Evolutionary conservation across 2,888 invertebrate species (phyloP).

Genomic region (Drosophila subquinaria): DNA sequence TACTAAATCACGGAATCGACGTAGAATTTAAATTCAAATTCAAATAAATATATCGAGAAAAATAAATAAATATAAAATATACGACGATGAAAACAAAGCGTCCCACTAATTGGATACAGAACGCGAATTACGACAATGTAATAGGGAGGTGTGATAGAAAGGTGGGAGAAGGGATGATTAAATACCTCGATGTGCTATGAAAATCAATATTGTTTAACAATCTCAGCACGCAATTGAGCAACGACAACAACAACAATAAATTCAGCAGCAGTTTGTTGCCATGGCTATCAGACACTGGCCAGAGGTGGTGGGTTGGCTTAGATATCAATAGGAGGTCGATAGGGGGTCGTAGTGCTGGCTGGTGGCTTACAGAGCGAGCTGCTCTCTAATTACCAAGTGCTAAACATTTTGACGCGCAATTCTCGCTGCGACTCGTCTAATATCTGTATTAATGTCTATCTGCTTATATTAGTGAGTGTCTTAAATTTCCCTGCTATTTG

Average conservation of each 20-base stretch:
- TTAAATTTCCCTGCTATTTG: background rate
- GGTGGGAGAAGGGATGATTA: conserved; percentile 44
- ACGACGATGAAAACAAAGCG: conserved; percentile 21
- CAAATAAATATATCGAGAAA: conserved; percentile 26
- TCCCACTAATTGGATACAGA: conserved; percentile 64
- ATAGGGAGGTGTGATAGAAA: background rate
- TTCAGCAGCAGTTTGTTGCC: conserved; percentile 46
- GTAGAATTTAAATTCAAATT: conserved; percentile 40
- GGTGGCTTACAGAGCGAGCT: conserved; percentile 19
- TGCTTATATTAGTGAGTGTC: conserved; percentile 12
- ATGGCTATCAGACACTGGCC: conserved; percentile 29
- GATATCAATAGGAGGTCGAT: conserved; percentile 5
- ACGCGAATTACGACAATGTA: conserved; percentile 29
- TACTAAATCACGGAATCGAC: conserved; percentile 31
- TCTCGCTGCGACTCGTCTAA: conserved; percentile 24
- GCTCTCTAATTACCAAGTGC: conserved; percentile 68
- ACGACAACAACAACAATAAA: background rate
- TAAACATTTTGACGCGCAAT: conserved; percentile 65
- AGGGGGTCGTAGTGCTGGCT: background rate
- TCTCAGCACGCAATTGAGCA: conserved; percentile 68
- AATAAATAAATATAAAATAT: conserved; percentile 15
- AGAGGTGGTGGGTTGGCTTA: background rate
- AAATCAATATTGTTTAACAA: conserved; percentile 73
- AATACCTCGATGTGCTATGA: conserved; percentile 51
- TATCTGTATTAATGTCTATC: conserved; percentile 41